Percentiles rank a stretch among this genome's conserved stretches.
Evolutionary conservation across 2,888 invertebrate species (phyloP).

Genomic region (Aradus depressus): DNA sequence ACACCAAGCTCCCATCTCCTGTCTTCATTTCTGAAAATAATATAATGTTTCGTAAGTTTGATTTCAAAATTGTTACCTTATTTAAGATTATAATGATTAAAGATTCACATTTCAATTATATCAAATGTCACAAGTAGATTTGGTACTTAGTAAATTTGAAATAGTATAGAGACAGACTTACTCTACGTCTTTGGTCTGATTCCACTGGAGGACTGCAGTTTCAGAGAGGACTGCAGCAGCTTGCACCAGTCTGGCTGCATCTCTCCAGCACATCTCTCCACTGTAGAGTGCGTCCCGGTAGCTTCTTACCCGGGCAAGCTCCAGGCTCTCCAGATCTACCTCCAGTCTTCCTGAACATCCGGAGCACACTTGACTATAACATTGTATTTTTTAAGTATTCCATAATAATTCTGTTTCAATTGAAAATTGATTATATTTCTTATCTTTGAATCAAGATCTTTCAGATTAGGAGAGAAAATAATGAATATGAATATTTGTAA

Average conservation of each 20-base stretch:
- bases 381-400: too few species aligned
- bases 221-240: constrained; percentile 34
- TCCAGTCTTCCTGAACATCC: too few species aligned
- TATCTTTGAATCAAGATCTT: too few species aligned
- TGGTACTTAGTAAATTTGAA: not conserved
- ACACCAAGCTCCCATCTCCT: constrained; percentile 31
- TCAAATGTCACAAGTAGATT: not conserved
- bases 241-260: constrained; percentile 34
- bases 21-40: constrained; percentile 27
- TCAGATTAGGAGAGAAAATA: too few species aligned
- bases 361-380: too few species aligned
- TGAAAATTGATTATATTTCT: too few species aligned
- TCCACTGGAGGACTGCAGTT: constrained; percentile 34
- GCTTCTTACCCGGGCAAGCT: constrained; percentile 34
- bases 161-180: constrained; percentile 22
- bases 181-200: constrained; percentile 26
- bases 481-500: too few species aligned
- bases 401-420: too few species aligned
- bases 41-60: not conserved
- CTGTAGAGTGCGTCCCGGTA: constrained; percentile 36
- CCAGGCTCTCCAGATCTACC: too few species aligned
- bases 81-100: too few species aligned
- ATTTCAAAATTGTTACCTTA: not conserved
- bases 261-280: constrained; percentile 35
- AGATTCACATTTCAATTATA: too few species aligned